Percentiles rank a stretch among this genome's conserved stretches.
phyloP scores from a whole-genome alignment of 2,113 vertebrate species.

The Rana temporaria region DNA sequence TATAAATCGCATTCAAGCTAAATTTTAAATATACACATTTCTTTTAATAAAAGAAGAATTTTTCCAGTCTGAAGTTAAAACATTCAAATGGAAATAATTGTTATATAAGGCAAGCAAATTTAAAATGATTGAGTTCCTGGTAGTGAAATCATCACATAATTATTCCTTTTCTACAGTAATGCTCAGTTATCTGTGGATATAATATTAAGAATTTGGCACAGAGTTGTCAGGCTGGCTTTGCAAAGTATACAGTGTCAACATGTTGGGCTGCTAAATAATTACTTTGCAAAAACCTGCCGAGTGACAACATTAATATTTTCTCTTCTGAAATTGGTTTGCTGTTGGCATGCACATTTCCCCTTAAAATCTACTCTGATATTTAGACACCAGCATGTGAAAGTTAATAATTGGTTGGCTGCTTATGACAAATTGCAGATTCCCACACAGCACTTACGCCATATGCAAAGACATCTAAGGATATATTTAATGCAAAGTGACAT shows the following conservation, averaged over 20 bases:
- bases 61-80: constrained; percentile 7
- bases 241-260: constrained; percentile 34
- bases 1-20: constrained; percentile 3
- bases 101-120: constrained; percentile 7
- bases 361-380: constrained; percentile 19
- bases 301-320: constrained; percentile 40
- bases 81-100: constrained; percentile 22
- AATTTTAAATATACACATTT: neutral
- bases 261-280: constrained; percentile 29
- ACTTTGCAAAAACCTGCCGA: neutral
- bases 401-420: constrained; percentile 14
- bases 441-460: constrained; percentile 3
- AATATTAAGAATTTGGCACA: neutral
- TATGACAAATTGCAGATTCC: constrained; percentile 29
- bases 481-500: neutral
- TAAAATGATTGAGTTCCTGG: constrained; percentile 3
- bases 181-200: constrained; percentile 5
- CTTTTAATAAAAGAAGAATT: neutral
- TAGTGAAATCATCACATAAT: constrained; percentile 4
- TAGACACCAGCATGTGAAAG: constrained; percentile 11
- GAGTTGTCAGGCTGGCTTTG: constrained; percentile 26
- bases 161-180: constrained; percentile 32
- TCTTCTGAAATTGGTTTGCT: constrained; percentile 7
- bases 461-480: neutral
- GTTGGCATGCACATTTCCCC: constrained; percentile 11